Conservation (phyloP, 2,888 invertebrate species). For the Hyppa rectilinea region DNA sequence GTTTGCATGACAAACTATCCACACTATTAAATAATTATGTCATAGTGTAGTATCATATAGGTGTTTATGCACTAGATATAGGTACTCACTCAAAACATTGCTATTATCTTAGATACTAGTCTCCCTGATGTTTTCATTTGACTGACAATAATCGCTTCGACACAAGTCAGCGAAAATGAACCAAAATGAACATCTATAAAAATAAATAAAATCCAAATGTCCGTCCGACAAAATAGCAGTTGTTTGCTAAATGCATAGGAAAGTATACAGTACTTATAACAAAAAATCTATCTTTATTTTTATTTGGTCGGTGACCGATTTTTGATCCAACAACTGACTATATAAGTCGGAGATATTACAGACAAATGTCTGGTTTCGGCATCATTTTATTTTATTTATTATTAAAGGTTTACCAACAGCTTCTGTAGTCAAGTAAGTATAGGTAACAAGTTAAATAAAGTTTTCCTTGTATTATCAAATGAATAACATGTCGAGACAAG, state of each 20-base stretch:
- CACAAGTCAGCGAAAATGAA: background rate
- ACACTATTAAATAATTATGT: constrained; percentile 6
- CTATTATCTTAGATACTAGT: background rate
- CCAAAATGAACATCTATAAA: too few relatives aligned
- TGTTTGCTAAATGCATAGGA: too few relatives aligned
- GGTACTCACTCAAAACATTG: background rate
- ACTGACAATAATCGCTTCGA: background rate
- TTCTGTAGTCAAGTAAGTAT: background rate
- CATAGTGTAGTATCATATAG: background rate
- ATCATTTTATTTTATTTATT: background rate
- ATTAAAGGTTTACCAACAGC: background rate
- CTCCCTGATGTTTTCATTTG: background rate
- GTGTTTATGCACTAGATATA: background rate
- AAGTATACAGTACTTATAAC: too few relatives aligned
- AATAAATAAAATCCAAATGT: too few relatives aligned
- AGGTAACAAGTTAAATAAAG: background rate
- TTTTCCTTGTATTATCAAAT: constrained; percentile 36
- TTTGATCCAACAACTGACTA: background rate
- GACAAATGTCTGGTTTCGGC: background rate
- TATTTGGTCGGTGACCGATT: too few relatives aligned
- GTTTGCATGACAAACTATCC: constrained; percentile 7
- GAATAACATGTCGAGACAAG: background rate
- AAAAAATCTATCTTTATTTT: too few relatives aligned
- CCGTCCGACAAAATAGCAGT: too few relatives aligned
- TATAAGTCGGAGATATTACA: background rate